Evolutionary conservation across 2,797 vertebrate genomes (phyloP).

Genomic region (Pangasius djambal): DNA sequence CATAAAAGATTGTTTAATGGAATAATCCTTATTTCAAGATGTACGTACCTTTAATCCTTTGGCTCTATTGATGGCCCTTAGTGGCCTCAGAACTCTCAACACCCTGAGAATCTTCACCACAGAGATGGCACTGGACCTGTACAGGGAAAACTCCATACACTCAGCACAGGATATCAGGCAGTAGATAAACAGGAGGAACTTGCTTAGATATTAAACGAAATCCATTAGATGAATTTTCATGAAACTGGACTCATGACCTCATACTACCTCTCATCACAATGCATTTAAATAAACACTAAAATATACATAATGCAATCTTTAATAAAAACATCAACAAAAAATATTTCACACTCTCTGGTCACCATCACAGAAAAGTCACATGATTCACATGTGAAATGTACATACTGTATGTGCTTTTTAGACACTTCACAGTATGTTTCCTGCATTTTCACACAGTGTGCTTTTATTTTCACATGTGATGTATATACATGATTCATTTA

Average conservation of each 20-base stretch:
- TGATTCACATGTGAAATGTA: neutral
- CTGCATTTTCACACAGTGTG: neutral
- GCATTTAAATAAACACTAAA: neutral
- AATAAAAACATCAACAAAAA: neutral
- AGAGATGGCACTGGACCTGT: slow-evolving; percentile 94
- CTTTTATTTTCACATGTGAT: neutral
- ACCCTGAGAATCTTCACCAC: slow-evolving; percentile 99
- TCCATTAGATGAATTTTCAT: neutral
- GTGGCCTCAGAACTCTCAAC: slow-evolving; percentile 91
- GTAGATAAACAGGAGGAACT: neutral
- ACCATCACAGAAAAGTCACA: neutral
- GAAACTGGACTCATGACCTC: neutral
- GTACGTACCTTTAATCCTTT: slow-evolving; percentile 91
- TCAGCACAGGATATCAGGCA: neutral
- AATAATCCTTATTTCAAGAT: neutral
- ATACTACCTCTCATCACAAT: neutral
- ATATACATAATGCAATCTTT: neutral
- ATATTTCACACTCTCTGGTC: neutral
- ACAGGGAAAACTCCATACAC: neutral
- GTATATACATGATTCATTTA: neutral
- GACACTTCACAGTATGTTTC: neutral
- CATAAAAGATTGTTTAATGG: neutral
- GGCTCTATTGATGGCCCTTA: slow-evolving; percentile 95
- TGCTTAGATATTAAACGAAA: neutral
- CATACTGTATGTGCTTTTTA: neutral